Evolutionary conservation across 53 echinoderm and acorn worm species (phyloP), one percentile per base, ranked within the genome.

Genomic region (Temnopleurus reevesii): DNA sequence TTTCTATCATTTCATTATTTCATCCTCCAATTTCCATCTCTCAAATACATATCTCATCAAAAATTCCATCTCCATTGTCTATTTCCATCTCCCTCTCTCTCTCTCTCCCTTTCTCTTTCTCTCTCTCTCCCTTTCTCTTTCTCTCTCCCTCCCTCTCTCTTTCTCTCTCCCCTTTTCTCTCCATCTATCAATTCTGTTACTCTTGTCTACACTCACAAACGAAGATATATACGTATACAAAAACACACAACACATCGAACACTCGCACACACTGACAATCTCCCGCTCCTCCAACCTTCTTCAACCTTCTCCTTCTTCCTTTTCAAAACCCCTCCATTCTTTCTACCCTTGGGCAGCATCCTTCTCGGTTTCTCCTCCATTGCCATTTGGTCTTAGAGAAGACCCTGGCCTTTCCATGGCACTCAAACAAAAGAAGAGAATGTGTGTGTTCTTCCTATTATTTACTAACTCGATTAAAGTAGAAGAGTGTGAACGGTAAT

Each of bases 381-480:
- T 17, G 7, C 13, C 24, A 23, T 23, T 55, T 17, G 7, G 19
- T 21, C 56, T 56, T 24, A 43, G n/a, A n/a, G n/a, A n/a, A n/a
- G n/a, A n/a, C n/a, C n/a, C n/a, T n/a, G n/a, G n/a, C n/a, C 79
- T 47, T 12, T 79, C 49, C 46, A 21, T 7, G 45, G 2, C 28
- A 41, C 28, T 28, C 49, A 79, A 43, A 79, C 18, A 79, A 27
- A 13, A 49, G 30, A 79, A 13, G 45, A 26, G 44, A 77, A 45
- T 77, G 45, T 79, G 79, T 79, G 49, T 79, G 79, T 26, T 79
- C 49, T 79, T 46, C 79, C 47, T 29, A 79, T 79, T 79, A 79
- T 79, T 79, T 79, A 47, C 79, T 47, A 46, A 79, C 79, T 49
- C 27, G 30, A 79, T 79, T 49, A 79, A 13, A 15, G 79, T 71